Conservation (phyloP, 2,113 vertebrate genomes). For the Neotoma lepida region DNA sequence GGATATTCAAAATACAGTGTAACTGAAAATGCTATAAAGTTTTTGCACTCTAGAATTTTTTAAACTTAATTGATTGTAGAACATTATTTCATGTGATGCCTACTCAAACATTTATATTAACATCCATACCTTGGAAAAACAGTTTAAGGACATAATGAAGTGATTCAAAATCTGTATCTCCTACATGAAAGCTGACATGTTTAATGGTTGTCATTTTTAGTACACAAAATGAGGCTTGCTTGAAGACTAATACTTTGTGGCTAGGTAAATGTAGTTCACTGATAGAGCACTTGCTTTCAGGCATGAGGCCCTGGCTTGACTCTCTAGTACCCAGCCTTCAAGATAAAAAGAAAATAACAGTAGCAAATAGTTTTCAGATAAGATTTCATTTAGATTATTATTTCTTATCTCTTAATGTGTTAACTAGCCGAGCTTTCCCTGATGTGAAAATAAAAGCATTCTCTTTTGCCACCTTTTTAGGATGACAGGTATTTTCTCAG, state of each 20-base stretch:
- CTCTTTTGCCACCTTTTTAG: conserved; percentile 82
- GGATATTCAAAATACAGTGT: not conserved
- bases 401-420: conserved; percentile 37
- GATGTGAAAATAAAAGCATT: conserved; percentile 61
- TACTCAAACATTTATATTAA: conserved; percentile 9
- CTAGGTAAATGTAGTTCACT: not conserved
- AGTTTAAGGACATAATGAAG: conserved; percentile 39
- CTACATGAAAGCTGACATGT: conserved; percentile 21
- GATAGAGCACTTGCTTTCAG: not conserved
- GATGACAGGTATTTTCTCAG: conserved; percentile 98
- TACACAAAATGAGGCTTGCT: conserved; percentile 31
- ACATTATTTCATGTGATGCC: conserved; percentile 1
- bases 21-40: conserved; percentile 47
- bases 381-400: conserved; percentile 18
- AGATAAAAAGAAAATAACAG: conserved; percentile 4
- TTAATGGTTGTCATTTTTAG: conserved; percentile 24
- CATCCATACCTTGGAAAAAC: not conserved
- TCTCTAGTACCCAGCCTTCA: not conserved
- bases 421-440: conserved; percentile 41
- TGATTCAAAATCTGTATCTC: conserved; percentile 13
- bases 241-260: not conserved
- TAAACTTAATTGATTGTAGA: conserved; percentile 14
- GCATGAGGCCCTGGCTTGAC: not conserved
- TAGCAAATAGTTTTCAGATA: not conserved
- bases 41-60: conserved; percentile 48